Evolutionary conservation across 2,888 invertebrate species (phyloP).

Genomic region (Stenolophus ochropezus): DNA sequence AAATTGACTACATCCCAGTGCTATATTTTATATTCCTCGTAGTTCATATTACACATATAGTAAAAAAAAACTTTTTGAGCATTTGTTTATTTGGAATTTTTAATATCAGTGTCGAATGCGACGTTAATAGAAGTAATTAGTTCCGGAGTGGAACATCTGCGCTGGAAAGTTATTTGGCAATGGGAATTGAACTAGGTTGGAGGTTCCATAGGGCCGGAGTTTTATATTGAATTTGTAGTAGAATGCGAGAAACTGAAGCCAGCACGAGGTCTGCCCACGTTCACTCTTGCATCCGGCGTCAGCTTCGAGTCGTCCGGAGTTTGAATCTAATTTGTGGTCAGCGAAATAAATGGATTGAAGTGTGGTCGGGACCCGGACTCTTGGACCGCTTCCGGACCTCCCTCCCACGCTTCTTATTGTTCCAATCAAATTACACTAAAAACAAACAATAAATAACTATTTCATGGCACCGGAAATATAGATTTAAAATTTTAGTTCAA

Average conservation of each 20-base stretch:
- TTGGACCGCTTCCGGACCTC: background rate
- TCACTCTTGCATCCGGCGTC: conserved; percentile 43
- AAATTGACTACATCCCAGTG: too few relatives aligned
- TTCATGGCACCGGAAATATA: too few relatives aligned
- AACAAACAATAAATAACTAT: background rate
- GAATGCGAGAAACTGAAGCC: conserved; percentile 24
- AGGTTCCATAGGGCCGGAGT: conserved; percentile 33
- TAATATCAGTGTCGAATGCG: background rate
- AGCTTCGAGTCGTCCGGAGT: conserved; percentile 25
- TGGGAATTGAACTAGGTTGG: conserved; percentile 5
- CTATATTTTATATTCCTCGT: too few relatives aligned
- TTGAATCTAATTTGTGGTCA: conserved; percentile 57
- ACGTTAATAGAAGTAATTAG: background rate
- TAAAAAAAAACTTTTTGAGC: too few relatives aligned
- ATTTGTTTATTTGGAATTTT: too few relatives aligned
- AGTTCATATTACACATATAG: too few relatives aligned
- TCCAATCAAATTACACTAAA: background rate
- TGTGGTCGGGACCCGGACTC: conserved; percentile 9
- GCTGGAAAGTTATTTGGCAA: conserved; percentile 7
- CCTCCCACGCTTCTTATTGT: background rate
- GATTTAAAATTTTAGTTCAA: too few relatives aligned
- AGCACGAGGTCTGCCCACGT: background rate
- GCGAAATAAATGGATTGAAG: conserved; percentile 55
- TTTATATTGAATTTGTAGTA: conserved; percentile 52
- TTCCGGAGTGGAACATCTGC: background rate